Conservation (phyloP, 2,797 vertebrate genomes). For the Malurus splendens region DNA sequence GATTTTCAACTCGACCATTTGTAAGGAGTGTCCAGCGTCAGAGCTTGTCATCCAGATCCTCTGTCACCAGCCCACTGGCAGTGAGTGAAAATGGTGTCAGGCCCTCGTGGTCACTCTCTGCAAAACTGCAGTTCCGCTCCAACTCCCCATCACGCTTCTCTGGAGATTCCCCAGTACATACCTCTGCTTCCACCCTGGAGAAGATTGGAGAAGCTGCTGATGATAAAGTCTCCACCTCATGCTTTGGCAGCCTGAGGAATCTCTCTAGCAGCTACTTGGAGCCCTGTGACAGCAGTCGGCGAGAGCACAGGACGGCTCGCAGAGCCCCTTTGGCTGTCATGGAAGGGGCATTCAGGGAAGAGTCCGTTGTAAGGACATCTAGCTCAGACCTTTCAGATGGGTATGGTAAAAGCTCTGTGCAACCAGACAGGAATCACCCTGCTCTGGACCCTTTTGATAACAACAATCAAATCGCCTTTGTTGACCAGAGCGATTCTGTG, state of each 20-base stretch:
- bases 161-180: constrained; percentile 85
- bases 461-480: constrained; percentile 90
- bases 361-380: constrained; percentile 71
- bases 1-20: constrained; percentile 93
- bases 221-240: constrained; percentile 90
- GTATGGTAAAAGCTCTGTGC: constrained; percentile 74
- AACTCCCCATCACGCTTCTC: constrained; percentile 91
- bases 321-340: constrained; percentile 88
- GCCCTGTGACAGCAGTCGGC: constrained; percentile 70
- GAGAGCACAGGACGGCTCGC: constrained; percentile 80
- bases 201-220: constrained; percentile 89
- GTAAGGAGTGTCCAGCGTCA: constrained; percentile 95
- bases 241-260: constrained; percentile 83
- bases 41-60: constrained; percentile 89
- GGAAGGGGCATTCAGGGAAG: constrained; percentile 83
- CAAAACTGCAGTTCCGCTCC: constrained; percentile 91
- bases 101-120: constrained; percentile 90
- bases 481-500: constrained; percentile 85
- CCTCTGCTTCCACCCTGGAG: constrained; percentile 87
- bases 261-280: constrained; percentile 73
- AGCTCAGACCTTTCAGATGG: constrained; percentile 66
- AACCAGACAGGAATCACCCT: constrained; percentile 73
- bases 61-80: constrained; percentile 92
- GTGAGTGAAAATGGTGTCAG: constrained; percentile 84
- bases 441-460: constrained; percentile 84